Percentiles rank a stretch among this genome's conserved stretches.
Conservation (phyloP, 2,888 invertebrate species). For the Thera britannica region DNA sequence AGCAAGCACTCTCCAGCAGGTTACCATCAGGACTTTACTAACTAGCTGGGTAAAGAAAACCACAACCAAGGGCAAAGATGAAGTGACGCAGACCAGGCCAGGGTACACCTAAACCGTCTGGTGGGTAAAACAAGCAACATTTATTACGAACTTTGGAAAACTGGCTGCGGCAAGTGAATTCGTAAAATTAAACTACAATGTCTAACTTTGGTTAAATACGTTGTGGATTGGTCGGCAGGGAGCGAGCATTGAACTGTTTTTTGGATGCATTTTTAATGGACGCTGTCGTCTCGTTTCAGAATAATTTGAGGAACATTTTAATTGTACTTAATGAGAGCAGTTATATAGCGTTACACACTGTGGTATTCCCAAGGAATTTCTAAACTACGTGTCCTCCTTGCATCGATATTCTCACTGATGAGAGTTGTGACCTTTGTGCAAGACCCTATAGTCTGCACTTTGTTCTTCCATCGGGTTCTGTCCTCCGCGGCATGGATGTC, state of each 20-base stretch:
- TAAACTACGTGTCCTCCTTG: too few relatives aligned
- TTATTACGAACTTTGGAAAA: conserved; percentile 56
- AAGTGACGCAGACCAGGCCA: conserved; percentile 9
- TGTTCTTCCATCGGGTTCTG: too few relatives aligned
- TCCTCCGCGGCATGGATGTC: too few relatives aligned
- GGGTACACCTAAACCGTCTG: conserved; percentile 16
- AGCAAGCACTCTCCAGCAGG: too few relatives aligned
- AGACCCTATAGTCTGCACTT: too few relatives aligned
- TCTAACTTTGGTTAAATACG: conserved; percentile 47
- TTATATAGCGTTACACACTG: too few relatives aligned
- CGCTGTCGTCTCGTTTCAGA: conserved; percentile 11
- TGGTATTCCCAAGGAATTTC: too few relatives aligned
- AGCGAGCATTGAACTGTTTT: conserved; percentile 27
- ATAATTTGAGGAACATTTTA: conserved; percentile 7
- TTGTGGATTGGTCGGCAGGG: conserved; percentile 36
- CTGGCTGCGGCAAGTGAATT: conserved; percentile 51
- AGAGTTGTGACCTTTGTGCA: too few relatives aligned
- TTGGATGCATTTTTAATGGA: conserved; percentile 24
- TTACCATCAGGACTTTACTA: too few relatives aligned
- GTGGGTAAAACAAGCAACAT: conserved; percentile 53
- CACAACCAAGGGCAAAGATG: not conserved
- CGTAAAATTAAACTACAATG: conserved; percentile 57
- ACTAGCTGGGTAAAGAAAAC: not conserved
- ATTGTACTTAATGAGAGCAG: not conserved
- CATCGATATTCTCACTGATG: too few relatives aligned